A percentile compares a stretch with the other conserved stretches of the same genome.
These are phyloP conservation scores for Callospermophilus lateralis DNA, from an alignment of 2,113 vertebrate species.

Conservation along the genomic window DNA sequence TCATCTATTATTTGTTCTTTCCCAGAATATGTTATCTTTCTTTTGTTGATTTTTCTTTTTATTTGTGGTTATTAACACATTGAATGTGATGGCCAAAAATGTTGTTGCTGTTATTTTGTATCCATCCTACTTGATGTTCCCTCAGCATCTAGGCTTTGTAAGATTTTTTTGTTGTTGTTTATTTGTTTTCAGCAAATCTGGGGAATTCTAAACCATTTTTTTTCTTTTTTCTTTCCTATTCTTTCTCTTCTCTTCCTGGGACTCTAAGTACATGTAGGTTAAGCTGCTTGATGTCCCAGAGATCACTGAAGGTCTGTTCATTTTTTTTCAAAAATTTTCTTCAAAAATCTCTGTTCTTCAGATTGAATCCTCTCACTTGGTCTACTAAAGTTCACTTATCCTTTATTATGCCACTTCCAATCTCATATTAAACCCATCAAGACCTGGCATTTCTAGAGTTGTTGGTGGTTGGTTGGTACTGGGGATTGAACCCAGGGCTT, in stretches of 20 bases:
- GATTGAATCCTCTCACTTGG: background rate
- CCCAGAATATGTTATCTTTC: background rate
- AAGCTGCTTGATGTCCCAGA: background rate
- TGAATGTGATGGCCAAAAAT: background rate
- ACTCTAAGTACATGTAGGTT: background rate
- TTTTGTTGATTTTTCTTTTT: conserved; percentile 24
- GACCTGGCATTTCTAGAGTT: background rate
- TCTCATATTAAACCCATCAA: background rate
- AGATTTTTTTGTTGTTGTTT: background rate
- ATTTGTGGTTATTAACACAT: background rate
- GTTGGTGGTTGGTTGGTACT: background rate
- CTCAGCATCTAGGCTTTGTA: background rate
- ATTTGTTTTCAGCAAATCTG: background rate
- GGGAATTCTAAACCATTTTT: conserved; percentile 2
- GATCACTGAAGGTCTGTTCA: background rate
- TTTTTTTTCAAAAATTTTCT: background rate
- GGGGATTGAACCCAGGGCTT: background rate
- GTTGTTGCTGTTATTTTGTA: background rate
- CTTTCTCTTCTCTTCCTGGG: background rate
- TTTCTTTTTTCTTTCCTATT: background rate
- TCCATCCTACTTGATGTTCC: background rate
- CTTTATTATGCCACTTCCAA: background rate
- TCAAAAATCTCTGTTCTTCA: conserved; percentile 6
- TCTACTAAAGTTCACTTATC: background rate
- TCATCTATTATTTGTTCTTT: conserved; percentile 30